phyloP scores from a whole-genome alignment of 2,797 vertebrate species.

The Lerista edwardsae region DNA sequence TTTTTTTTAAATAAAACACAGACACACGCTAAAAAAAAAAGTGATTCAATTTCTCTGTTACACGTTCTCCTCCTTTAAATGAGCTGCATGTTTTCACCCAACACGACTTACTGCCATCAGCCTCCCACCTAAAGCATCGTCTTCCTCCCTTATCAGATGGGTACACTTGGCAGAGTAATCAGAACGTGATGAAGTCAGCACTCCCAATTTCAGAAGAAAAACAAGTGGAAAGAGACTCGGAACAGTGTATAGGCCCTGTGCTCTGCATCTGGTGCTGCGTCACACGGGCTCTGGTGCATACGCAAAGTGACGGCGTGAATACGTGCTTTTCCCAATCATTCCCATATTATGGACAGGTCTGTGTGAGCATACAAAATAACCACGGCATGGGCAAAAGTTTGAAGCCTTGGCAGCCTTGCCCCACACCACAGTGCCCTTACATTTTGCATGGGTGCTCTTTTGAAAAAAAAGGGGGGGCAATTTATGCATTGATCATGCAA shows the following conservation, averaged over 20 bases:
- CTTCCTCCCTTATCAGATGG: slow-evolving; percentile 70
- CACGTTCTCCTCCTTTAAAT: slow-evolving; percentile 68
- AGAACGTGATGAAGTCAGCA: slow-evolving; percentile 69
- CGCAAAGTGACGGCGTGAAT: not conserved
- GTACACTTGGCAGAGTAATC: slow-evolving; percentile 69
- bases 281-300: not conserved
- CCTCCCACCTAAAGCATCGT: slow-evolving; percentile 68
- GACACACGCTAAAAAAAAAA: not conserved
- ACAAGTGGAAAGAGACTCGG: slow-evolving; percentile 57
- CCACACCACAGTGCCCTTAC: too few species aligned
- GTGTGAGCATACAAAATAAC: too few species aligned
- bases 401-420: too few species aligned
- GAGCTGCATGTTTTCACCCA: slow-evolving; percentile 69
- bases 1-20: not conserved
- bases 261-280: not conserved
- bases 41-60: slow-evolving; percentile 68
- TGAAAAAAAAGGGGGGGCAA: too few species aligned
- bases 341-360: not conserved
- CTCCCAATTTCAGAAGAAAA: slow-evolving; percentile 55
- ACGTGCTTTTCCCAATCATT: not conserved
- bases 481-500: too few species aligned
- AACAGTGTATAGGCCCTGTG: not conserved
- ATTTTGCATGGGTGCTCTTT: too few species aligned
- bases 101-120: slow-evolving; percentile 66
- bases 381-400: too few species aligned